Evolutionary conservation across 2,797 vertebrate genomes (phyloP), one percentile per base, ranked within the genome.

Genomic region (Euthynnus affinis): DNA sequence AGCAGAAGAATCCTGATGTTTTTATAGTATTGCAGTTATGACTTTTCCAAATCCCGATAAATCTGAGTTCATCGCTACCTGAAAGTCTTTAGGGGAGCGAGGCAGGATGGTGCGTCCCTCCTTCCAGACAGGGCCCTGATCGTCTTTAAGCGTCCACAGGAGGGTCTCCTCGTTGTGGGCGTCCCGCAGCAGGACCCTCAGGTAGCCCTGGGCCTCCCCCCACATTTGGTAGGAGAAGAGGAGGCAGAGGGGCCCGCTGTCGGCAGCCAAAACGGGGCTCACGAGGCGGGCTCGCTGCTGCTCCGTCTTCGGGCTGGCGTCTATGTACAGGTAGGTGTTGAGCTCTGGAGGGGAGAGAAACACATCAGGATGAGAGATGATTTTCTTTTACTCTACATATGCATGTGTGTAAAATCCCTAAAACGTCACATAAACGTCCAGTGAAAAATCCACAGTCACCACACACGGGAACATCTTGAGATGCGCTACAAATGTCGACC

Each of bases 51-150:
- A 53, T 58, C 34, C 18, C n/a, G 1, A 17, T 48, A 52, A 25
- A 46, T 1, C 2, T 10, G 18, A 10, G 34, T 51, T 70, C 32
- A 66, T 49, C 23, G 1, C 7, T 94, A 98, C 98, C 97, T 96
- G 96, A 84, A 97, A 99, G 74, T 97, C 96, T 93, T 94, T 95
- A 3, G 98, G 97, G 0, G 98, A 98, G 80, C 95, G 96, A 0
- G 97, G 97, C 81, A 99, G 89, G 87, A 98, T 96, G 90, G 98
- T 97, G 25, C 97, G 95, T 0, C 98, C 98, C 86, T 99, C 97
- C 83, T 94, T 97, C 98, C 98, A 99, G 65, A 96, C 91, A 3
- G 93, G 90, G 1, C 96, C 97, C 91, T 98, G 97, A 81, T 97
- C 96, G 49, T 97, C 97, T 0, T 89, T 89, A 71, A 99, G 94